Evolutionary conservation across 2,113 vertebrate species (phyloP).

Genomic region (Taxidea taxus): DNA sequence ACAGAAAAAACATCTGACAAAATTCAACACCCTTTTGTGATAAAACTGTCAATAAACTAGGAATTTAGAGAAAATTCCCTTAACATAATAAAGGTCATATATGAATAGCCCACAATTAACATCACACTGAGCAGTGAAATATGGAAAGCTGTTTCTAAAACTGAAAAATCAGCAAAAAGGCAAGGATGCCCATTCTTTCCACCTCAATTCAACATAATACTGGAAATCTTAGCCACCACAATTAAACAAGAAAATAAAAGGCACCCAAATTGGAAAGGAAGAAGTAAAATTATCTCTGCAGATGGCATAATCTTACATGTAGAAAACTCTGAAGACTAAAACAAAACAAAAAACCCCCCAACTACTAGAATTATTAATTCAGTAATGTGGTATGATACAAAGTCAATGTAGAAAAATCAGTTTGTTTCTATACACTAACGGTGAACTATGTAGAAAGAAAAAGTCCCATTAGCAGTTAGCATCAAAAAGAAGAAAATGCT

Average conservation of each 20-base stretch:
- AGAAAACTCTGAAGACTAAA: not conserved
- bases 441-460: not conserved
- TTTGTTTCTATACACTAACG: not conserved
- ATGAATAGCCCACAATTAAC: not conserved
- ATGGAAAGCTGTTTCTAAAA: not conserved
- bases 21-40: not conserved
- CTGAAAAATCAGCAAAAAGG: not conserved
- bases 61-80: not conserved
- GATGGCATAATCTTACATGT: not conserved
- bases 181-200: not conserved
- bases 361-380: not conserved
- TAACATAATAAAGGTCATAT: not conserved
- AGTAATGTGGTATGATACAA: not conserved
- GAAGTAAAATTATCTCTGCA: not conserved
- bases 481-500: slow-evolving; percentile 3
- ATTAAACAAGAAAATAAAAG: not conserved
- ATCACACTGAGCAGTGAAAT: not conserved
- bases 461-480: not conserved
- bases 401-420: not conserved
- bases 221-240: not conserved
- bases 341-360: not conserved
- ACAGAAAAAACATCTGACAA: not conserved
- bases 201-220: not conserved
- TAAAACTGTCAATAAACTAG: not conserved
- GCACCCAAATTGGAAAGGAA: not conserved